Evolutionary conservation across 2,888 invertebrate species (phyloP), one percentile per base, ranked within the genome.

Genomic region (Oscheius sp.): DNA sequence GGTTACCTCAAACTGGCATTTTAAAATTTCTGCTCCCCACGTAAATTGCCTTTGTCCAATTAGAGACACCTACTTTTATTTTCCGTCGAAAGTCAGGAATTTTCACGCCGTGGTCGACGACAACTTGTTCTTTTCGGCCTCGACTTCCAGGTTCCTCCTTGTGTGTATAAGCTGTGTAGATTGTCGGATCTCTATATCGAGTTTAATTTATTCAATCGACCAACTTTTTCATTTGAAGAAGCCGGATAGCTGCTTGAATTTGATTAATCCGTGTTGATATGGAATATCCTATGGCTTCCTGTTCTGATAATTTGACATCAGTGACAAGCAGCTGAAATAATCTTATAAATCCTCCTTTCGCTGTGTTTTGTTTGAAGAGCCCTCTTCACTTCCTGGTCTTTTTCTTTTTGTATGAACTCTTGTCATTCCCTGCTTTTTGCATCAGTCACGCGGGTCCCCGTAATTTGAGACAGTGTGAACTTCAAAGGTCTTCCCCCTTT

Each of bases 171-270:
- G 63, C 29, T 21, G 66, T 49, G 27, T 66, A 66, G 27, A 66
- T 66, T n/a, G 66, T 49, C n/a, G 66, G 52, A 2, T 66, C 66
- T 52, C 66, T 66, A 35, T 25, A 46, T n/a, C n/a, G n/a, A 35
- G 35, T 35, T 27, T 25, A 52, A 66, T 46, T n/a, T 6, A 5
- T 25, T 58, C 25, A 5, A 3, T 3, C 3, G 35, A 35, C 61
- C 21, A 12, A 66, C 66, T 66, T 66, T 66, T 66, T 66, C 66
- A 66, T 66, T 16, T 27, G 49, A 29, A 66, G 49, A 25, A 66
- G 29, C 35, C 35, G 21, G 7, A 52, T 2, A 1, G 52, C 66
- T 3, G 66, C 66, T 29, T 66, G 52, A 29, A 49, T 27, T n/a
- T 66, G 66, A 27, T 27, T 52, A 49, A 66, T 46, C 49, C 66